Evolutionary conservation across 2,888 invertebrate genomes (phyloP).

Genomic region (Plagiodera versicolora): DNA sequence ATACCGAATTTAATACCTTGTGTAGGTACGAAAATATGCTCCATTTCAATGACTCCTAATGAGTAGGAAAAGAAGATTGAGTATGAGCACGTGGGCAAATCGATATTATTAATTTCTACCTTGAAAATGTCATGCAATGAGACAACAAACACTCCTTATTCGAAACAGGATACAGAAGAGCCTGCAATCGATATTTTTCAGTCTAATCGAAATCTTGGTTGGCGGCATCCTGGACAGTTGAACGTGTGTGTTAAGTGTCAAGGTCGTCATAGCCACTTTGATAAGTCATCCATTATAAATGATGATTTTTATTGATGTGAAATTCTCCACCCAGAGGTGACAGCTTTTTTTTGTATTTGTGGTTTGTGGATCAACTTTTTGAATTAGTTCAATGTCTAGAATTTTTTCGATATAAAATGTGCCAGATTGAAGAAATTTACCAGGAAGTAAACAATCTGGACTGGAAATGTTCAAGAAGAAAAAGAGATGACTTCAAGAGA

Average conservation of each 20-base stretch:
- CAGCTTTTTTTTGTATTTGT: too few species aligned
- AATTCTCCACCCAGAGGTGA: too few species aligned
- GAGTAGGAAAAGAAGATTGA: too few species aligned
- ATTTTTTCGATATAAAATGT: too few species aligned
- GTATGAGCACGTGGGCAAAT: neutral
- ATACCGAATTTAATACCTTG: too few species aligned
- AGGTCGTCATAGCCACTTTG: slow-evolving; percentile 7
- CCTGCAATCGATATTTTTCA: neutral
- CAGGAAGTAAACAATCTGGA: too few species aligned
- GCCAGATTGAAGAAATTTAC: too few species aligned
- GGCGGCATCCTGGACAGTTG: slow-evolving; percentile 21
- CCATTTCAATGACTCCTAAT: neutral
- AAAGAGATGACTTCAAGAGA: too few species aligned
- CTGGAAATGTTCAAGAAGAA: too few species aligned
- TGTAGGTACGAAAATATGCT: neutral
- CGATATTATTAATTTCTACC: neutral
- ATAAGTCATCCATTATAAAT: neutral
- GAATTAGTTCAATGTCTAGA: too few species aligned
- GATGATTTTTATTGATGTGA: neutral
- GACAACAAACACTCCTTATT: neutral
- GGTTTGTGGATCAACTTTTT: too few species aligned
- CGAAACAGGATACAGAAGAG: neutral
- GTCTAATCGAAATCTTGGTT: slow-evolving; percentile 8
- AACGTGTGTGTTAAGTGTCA: slow-evolving; percentile 8
- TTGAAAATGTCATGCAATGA: neutral